Evolutionary conservation across 1,140 invertebrate genomes (phyloP).

Genomic region (Drosophila gunungcola): DNA sequence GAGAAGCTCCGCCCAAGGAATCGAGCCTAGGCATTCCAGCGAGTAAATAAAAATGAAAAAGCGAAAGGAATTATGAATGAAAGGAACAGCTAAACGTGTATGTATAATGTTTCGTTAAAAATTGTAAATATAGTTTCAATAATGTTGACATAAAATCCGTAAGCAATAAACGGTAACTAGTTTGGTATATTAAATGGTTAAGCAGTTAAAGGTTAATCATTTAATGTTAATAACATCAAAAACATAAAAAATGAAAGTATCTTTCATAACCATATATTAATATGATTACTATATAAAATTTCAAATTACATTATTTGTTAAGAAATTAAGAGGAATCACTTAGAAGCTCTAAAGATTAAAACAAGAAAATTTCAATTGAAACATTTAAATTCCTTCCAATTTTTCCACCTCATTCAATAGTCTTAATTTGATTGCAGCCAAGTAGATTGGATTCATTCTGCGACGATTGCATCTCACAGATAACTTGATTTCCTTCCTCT

Average conservation of each 20-base stretch:
- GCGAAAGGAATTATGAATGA: constrained; percentile 23
- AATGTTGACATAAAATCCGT: too few relatives aligned
- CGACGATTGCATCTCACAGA: constrained; percentile 39
- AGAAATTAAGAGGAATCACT: background rate
- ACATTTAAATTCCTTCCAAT: constrained; percentile 1
- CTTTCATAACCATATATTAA: background rate
- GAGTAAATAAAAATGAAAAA: constrained; percentile 18
- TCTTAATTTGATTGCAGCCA: constrained; percentile 36
- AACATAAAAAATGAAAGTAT: too few relatives aligned
- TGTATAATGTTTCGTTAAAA: background rate
- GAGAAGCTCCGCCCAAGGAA: constrained; percentile 22
- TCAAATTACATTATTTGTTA: background rate
- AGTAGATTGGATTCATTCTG: constrained; percentile 43
- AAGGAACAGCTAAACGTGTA: background rate
- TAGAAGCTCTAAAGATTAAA: background rate
- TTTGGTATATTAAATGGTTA: too few relatives aligned
- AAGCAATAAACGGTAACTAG: too few relatives aligned
- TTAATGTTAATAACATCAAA: too few relatives aligned
- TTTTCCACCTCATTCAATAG: constrained; percentile 32
- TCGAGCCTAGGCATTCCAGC: constrained; percentile 8
- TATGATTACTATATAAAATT: background rate
- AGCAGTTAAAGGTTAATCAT: too few relatives aligned
- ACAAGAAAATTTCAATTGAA: constrained; percentile 13
- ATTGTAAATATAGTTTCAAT: background rate
- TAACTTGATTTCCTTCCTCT: constrained; percentile 42